A percentile compares a stretch with the other conserved stretches of the same genome.
These are phyloP conservation scores for Drosophila murphyi DNA, from an alignment of 1,140 invertebrate genomes.

Conservation along the genomic window DNA sequence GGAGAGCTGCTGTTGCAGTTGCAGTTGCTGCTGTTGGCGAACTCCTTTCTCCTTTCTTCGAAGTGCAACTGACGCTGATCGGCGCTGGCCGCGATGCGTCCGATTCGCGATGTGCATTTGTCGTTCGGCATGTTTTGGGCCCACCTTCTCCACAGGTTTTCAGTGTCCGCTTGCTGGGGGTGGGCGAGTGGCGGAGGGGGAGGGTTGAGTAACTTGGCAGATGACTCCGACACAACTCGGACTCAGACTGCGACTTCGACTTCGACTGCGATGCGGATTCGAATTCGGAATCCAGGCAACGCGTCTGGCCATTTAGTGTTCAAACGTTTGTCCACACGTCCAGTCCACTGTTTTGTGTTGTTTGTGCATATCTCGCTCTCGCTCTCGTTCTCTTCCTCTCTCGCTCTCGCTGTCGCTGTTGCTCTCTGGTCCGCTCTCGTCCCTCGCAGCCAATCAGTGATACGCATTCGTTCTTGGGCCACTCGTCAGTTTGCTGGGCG, in stretches of 20 bases:
- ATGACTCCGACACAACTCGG: constrained; percentile 26
- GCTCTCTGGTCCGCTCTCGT: neutral
- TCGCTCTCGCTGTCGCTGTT: neutral
- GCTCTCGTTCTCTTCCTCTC: neutral
- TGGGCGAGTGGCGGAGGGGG: neutral
- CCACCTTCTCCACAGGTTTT: constrained; percentile 48
- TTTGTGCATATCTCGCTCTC: neutral
- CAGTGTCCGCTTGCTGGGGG: neutral
- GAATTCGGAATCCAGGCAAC: constrained; percentile 45
- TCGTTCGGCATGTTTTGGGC: constrained; percentile 15
- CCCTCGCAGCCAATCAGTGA: constrained; percentile 7
- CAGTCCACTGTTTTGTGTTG: constrained; percentile 52
- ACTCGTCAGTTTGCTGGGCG: constrained; percentile 17
- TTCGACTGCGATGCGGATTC: constrained; percentile 16
- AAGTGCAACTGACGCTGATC: constrained; percentile 50
- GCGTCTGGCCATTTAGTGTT: constrained; percentile 74
- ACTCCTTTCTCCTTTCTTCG: constrained; percentile 74
- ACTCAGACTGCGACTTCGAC: constrained; percentile 10
- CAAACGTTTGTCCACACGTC: constrained; percentile 80
- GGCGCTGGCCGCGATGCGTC: constrained; percentile 7
- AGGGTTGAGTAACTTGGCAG: neutral
- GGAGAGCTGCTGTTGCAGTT: neutral
- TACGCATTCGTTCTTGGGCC: constrained; percentile 38
- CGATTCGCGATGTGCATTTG: constrained; percentile 3
- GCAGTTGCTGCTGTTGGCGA: constrained; percentile 25